These are phyloP conservation scores for Pocillopora grandis DNA, from an alignment of 92 coral and sea anemone species.

Conservation along the genomic window DNA sequence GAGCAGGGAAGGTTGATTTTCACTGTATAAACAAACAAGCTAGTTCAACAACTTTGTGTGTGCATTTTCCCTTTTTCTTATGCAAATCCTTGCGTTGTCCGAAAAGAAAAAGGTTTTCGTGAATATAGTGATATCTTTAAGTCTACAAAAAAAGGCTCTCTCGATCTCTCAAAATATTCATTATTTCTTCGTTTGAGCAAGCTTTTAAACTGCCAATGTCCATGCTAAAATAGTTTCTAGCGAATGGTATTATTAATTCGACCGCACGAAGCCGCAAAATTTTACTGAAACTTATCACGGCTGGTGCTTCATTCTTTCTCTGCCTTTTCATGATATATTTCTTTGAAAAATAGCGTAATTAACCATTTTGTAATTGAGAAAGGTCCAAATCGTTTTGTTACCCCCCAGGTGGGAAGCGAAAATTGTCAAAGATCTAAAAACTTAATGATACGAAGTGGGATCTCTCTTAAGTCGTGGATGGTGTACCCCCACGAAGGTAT, in stretches of 20 bases:
- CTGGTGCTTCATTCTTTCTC: background rate
- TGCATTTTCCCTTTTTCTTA: background rate
- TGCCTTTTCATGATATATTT: background rate
- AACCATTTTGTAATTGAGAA: slow-evolving; percentile 2
- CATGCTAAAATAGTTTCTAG: too few species aligned
- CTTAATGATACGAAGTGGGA: slow-evolving; percentile 20
- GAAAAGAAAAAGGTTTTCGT: background rate
- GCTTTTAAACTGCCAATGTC: background rate
- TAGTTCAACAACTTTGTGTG: too few species aligned
- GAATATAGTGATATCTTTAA: slow-evolving; percentile 10
- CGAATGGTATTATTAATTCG: too few species aligned
- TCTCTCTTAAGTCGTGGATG: slow-evolving; percentile 1
- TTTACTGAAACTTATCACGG: background rate
- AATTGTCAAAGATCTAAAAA: slow-evolving; percentile 27
- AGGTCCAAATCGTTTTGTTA: slow-evolving; percentile 6
- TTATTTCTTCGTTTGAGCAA: background rate
- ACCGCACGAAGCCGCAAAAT: background rate
- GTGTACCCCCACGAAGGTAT: slow-evolving; percentile 32
- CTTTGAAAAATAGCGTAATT: slow-evolving; percentile 7
- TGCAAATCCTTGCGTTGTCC: slow-evolving; percentile 16
- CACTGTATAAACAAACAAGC: slow-evolving; percentile 17
- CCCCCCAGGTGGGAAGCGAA: slow-evolving; percentile 39
- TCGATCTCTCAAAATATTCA: background rate
- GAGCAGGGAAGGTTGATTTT: slow-evolving; percentile 19
- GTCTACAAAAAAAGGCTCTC: background rate